Percentiles rank a stretch among this genome's conserved stretches.
These are phyloP conservation scores for Scopus umbretta DNA, from an alignment of 2,113 vertebrate genomes.

Conservation along the genomic window DNA sequence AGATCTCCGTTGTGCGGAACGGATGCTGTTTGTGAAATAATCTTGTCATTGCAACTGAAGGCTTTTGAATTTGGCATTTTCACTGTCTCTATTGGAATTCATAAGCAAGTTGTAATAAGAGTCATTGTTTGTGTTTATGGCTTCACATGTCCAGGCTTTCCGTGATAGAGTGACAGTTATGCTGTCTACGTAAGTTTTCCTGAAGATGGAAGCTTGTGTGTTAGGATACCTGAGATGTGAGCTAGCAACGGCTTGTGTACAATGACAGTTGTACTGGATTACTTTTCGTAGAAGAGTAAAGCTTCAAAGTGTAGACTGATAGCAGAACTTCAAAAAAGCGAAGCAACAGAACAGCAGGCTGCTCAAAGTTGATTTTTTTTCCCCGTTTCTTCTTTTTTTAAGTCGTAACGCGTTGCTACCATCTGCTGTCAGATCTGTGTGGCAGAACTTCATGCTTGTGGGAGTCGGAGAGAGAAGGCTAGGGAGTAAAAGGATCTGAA, in stretches of 20 bases:
- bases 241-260: neutral
- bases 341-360: neutral
- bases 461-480: neutral
- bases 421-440: neutral
- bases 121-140: neutral
- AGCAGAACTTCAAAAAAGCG: neutral
- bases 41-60: neutral
- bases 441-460: neutral
- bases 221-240: neutral
- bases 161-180: neutral
- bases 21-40: neutral
- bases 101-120: neutral
- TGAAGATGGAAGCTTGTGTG: neutral
- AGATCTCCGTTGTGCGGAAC: neutral
- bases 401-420: neutral
- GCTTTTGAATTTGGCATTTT: neutral
- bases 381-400: neutral
- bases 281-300: neutral
- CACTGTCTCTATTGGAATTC: neutral
- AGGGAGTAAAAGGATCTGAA: neutral
- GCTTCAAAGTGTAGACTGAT: neutral
- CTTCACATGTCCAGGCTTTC: neutral
- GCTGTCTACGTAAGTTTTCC: neutral
- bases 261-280: neutral
- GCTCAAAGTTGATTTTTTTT: neutral